Base-by-base conservation (phyloP, 2,113 vertebrate species). In the Cygnus atratus region DNA sequence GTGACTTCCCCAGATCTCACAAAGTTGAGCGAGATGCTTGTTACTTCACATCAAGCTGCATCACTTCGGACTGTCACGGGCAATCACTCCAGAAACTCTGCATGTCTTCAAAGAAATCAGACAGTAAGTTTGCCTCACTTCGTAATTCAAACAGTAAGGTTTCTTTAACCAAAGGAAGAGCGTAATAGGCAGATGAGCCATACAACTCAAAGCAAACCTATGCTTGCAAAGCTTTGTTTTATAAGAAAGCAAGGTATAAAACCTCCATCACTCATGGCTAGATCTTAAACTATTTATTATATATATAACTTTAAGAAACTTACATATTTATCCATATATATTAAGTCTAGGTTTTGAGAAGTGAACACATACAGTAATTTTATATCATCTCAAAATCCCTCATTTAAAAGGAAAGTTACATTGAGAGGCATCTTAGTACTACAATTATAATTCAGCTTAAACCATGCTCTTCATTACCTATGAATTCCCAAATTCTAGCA, bases 201-300 rank as follows among this genome's bases (percentile, higher is more conserved):
- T 29, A 10, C 9, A 4, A 58, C 5, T 65, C 37, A 61, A 57
- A 52, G 20, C 24, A 31, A 0, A 0, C 15, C 44, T 33, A 79
- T 6, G 6, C 19, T 73, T 14, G 35, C 15, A 70, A 39, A 73
- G 29, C 18, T 79, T 43, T 67, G 18, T n/a, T 88, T 82, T 39
- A 52, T 0, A 3, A 55, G 9, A 46, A 1, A 55, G 9, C 8
- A 22, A 84, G 11, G 25, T 44, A 33, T 37, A 87, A 84, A 86
- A 16, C 31, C 26, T 62, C 33, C 21, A 87, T 9, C 4, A 6
- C 12, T 57, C 55, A 52, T 1, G 1, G 12, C 54, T 81, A 67
- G 13, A 54, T 14, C 9, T 75, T 67, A 73, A 46, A 25, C 72
- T 29, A 29, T 20, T 20, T 41, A 41, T 50, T 7, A 7, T 25